phyloP scores from a whole-genome alignment of 1,140 invertebrate genomes.

The Harpegnathos saltator region DNA sequence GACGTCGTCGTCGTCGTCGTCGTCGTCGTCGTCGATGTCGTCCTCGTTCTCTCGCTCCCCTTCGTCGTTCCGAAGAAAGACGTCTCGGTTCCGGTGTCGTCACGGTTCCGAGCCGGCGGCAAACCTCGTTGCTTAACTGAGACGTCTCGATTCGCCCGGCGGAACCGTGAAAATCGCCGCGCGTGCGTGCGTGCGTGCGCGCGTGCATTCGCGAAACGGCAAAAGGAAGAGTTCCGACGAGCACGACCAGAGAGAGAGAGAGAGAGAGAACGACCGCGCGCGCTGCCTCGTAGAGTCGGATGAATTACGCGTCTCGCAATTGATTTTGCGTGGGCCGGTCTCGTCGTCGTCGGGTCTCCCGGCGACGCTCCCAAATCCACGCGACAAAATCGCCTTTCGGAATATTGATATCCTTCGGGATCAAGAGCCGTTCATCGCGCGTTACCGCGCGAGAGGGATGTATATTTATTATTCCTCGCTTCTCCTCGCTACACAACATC shows the following conservation, averaged over 20 bases:
- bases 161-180: constrained; percentile 67
- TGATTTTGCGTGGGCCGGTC: constrained; percentile 8
- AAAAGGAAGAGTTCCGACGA: constrained; percentile 24
- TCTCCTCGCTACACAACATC: too few species aligned
- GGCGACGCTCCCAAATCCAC: too few species aligned
- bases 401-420: too few species aligned
- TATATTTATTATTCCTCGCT: too few species aligned
- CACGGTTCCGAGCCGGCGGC: constrained; percentile 37
- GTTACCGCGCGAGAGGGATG: too few species aligned
- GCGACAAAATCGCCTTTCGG: too few species aligned
- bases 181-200: constrained; percentile 54
- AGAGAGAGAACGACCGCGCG: constrained; percentile 24
- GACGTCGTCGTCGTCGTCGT: constrained; percentile 53
- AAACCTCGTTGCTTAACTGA: constrained; percentile 62
- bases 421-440: too few species aligned
- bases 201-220: constrained; percentile 40
- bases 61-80: constrained; percentile 30
- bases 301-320: constrained; percentile 42
- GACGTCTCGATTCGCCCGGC: constrained; percentile 66
- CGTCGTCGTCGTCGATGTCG: constrained; percentile 30
- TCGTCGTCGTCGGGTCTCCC: too few species aligned
- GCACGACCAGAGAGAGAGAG: too few species aligned
- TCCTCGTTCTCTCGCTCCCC: neutral
- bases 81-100: constrained; percentile 48
- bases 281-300: neutral